Evolutionary conservation across 2,888 invertebrate species (phyloP), one percentile per base, ranked within the genome.

Genomic region (Ochropleura leucogaster): DNA sequence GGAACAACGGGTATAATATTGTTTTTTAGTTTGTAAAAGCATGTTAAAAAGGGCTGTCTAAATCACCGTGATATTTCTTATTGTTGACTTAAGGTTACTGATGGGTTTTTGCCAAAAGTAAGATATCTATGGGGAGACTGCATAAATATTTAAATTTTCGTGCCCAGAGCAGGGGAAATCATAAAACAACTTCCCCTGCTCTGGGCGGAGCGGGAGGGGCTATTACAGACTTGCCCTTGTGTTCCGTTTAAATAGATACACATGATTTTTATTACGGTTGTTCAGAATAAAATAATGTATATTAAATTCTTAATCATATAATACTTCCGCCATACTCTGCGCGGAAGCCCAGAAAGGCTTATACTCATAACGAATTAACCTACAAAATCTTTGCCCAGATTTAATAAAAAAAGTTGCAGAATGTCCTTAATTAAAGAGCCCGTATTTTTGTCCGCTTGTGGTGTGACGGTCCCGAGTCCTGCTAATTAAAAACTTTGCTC

Each of bases 401-500:
- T 67, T 69, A 57, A 67, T 57, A 49, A 55, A 77, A 75, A 78
- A 55, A 12, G 18, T 40, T 14, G 18, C n/a, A 30, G 60, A 44
- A 57, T 72, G 55, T 63, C 9, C 40, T 6, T 77, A 62, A 77
- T 78, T 77, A 78, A 72, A 66, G 40, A 59, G 42, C 44, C 57
- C 51, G 55, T 57, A 67, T 79, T 64, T 79, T 65, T 59, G 64
- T 68, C 20, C 12, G 7, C 59, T 60, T 79, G 78, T 65, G 59
- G 78, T 67, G 20, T 63, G 20, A 51, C 10, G n/a, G 47, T 44
- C 53, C 53, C 18, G 49, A 18, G 47, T 44, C 53, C 53, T n/a
- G 49, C 20, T 79, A 65, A 79, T 79, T 79, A 79, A 79, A 79
- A 79, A 79, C 44, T 79, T 74, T 79, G 30, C 49, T 60, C 30